Evolutionary conservation across 2,888 invertebrate species (phyloP), one percentile per base, ranked within the genome.

Genomic region (Xestoiulus laeticollis): DNA sequence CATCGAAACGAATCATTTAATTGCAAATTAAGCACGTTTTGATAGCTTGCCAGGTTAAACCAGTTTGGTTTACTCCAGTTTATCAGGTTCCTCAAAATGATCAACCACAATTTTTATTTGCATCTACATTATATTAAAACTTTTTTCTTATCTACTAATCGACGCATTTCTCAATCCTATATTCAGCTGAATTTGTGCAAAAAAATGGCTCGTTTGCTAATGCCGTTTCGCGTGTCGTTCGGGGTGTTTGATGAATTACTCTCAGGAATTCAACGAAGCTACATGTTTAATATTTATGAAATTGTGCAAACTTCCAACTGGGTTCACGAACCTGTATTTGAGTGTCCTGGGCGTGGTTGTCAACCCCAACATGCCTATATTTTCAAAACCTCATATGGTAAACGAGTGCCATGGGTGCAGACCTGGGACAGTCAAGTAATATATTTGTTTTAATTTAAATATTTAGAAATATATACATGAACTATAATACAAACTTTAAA

Each of bases 51-150:
- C 53, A 53, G 53, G 53, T 5, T 53, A 53, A 53, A 53, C 53
- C 53, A 53, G 53, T 53, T 53, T 53, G 53, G 53, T 53, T 53
- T 53, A 53, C 53, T 53, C 53, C 53, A 53, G 53, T 53, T 53
- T 53, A 53, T 53, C 53, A 53, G 53, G 53, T 53, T 53, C 53
- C n/a, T 53, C 53, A 53, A 53, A 53, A 1, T 53, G 53, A 53
- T 53, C 53, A n/a, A 53, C 19, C 53, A 19, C 53, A 53, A 53
- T 53, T 53, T 53, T 53, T 53, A 19, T 19, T 53, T 16, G 4
- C n/a, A 19, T 53, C n/a, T 19, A 53, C n/a, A n/a, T n/a, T n/a
- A n/a, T n/a, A n/a, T 53, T 53, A 3, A 38, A 38, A 38, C 38
- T 38, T 53, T 53, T 53, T 53, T 53, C 4, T 2, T 4, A 1